These are phyloP conservation scores for Champsocephalus gunnari DNA, from an alignment of 2,797 vertebrate species.

Conservation along the genomic window DNA sequence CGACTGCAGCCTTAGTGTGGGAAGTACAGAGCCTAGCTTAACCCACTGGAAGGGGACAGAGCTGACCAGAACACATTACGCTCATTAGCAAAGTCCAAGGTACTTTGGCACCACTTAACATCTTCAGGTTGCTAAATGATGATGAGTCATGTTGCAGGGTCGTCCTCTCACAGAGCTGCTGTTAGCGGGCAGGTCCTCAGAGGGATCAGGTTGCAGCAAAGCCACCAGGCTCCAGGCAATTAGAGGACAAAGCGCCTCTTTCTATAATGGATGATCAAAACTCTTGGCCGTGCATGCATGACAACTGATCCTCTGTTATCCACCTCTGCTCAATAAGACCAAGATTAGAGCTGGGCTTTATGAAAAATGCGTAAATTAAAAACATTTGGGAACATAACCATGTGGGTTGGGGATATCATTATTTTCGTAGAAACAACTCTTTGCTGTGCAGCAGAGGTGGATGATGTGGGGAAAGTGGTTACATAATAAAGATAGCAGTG, in stretches of 20 bases:
- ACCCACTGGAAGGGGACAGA: neutral
- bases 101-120: neutral
- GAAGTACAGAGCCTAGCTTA: neutral
- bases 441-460: neutral
- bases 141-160: constrained; percentile 22
- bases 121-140: constrained; percentile 40
- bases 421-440: constrained; percentile 3
- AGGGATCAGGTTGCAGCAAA: constrained; percentile 65
- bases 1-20: neutral
- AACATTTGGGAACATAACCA: constrained; percentile 14
- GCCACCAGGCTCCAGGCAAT: constrained; percentile 59
- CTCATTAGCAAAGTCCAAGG: neutral
- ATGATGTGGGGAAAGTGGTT: neutral
- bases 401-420: neutral
- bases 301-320: constrained; percentile 65
- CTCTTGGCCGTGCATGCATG: constrained; percentile 70
- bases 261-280: constrained; percentile 80
- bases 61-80: neutral
- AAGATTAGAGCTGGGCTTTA: constrained; percentile 18
- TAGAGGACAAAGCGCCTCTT: constrained; percentile 75
- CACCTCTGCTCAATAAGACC: constrained; percentile 47
- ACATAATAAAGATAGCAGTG: neutral
- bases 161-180: constrained; percentile 22
- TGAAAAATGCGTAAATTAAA: neutral
- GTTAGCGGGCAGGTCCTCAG: constrained; percentile 19